Conservation (phyloP, 2,888 invertebrate species). For the Aspidiotus destructor region DNA sequence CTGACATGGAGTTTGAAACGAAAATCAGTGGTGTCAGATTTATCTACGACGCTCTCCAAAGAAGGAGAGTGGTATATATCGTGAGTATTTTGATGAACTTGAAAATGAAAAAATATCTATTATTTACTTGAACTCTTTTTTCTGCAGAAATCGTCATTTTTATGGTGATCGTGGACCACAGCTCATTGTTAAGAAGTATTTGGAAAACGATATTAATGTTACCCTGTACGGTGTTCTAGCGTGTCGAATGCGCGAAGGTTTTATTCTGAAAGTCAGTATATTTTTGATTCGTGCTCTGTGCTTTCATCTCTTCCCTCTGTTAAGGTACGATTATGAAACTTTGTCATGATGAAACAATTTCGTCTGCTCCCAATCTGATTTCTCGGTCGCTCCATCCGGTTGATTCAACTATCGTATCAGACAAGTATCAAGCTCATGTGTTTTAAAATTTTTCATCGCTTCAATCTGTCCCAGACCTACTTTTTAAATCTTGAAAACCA, state of each 20-base stretch:
- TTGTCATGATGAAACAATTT: too few species aligned
- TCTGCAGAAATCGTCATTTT: constrained; percentile 48
- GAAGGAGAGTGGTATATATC: constrained; percentile 39
- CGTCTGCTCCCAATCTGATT: too few species aligned
- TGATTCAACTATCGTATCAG: too few species aligned
- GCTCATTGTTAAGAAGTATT: constrained; percentile 53
- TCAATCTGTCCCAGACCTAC: too few species aligned
- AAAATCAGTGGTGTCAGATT: constrained; percentile 38
- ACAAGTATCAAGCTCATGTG: too few species aligned
- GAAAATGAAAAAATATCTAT: neutral
- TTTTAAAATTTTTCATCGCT: too few species aligned
- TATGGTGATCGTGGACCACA: constrained; percentile 48
- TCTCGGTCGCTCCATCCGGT: too few species aligned
- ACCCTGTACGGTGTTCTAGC: constrained; percentile 57
- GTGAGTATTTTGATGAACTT: constrained; percentile 12
- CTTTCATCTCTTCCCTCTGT: too few species aligned
- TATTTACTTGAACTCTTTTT: neutral
- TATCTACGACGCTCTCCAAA: constrained; percentile 36
- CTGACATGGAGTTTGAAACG: constrained; percentile 53
- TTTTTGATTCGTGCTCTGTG: too few species aligned
- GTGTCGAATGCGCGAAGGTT: constrained; percentile 66
- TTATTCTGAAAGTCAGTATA: constrained; percentile 51
- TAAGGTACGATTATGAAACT: too few species aligned
- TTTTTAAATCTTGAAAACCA: too few species aligned
- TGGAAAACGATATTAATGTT: constrained; percentile 54